These are phyloP conservation scores for Pseudomyrmex gracilis DNA, from an alignment of 1,140 invertebrate genomes.

Conservation along the genomic window DNA sequence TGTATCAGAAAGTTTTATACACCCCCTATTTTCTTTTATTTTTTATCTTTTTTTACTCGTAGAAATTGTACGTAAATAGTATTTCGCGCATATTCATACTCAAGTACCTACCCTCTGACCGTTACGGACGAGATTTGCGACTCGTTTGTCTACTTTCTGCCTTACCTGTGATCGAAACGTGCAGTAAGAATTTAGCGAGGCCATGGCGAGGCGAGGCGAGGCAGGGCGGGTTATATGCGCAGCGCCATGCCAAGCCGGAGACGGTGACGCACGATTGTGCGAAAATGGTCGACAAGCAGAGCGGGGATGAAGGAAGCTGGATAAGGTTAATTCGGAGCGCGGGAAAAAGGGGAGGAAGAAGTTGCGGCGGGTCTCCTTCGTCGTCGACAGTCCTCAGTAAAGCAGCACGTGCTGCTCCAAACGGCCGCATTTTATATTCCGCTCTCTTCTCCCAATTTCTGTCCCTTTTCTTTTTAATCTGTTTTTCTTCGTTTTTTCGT, in stretches of 20 bases:
- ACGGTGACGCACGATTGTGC: slow-evolving; percentile 63
- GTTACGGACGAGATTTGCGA: not conserved
- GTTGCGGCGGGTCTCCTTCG: slow-evolving; percentile 55
- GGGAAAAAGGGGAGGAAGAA: slow-evolving; percentile 51
- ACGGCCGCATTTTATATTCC: slow-evolving; percentile 68
- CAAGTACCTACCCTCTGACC: not conserved
- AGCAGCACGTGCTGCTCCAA: slow-evolving; percentile 80
- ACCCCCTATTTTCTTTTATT: too few relatives aligned
- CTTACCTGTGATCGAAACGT: slow-evolving; percentile 29
- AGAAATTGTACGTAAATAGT: too few relatives aligned
- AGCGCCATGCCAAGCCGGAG: not conserved
- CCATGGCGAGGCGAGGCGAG: not conserved
- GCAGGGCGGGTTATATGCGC: not conserved
- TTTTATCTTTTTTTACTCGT: too few relatives aligned
- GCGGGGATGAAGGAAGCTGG: slow-evolving; percentile 53
- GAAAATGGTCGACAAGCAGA: slow-evolving; percentile 51
- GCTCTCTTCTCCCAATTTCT: slow-evolving; percentile 63
- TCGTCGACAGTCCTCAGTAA: slow-evolving; percentile 73
- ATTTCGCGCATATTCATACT: not conserved
- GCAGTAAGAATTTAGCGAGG: slow-evolving; percentile 15
- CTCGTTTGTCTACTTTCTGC: slow-evolving; percentile 17
- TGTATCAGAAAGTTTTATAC: too few relatives aligned
- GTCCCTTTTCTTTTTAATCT: slow-evolving; percentile 36
- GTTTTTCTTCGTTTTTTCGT: slow-evolving; percentile 46
- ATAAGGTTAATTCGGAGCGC: slow-evolving; percentile 2